A percentile compares a stretch with the other conserved stretches of the same genome.
These are phyloP conservation scores for Crenichthys baileyi DNA, from an alignment of 2,797 vertebrate genomes.

Conservation along the genomic window DNA sequence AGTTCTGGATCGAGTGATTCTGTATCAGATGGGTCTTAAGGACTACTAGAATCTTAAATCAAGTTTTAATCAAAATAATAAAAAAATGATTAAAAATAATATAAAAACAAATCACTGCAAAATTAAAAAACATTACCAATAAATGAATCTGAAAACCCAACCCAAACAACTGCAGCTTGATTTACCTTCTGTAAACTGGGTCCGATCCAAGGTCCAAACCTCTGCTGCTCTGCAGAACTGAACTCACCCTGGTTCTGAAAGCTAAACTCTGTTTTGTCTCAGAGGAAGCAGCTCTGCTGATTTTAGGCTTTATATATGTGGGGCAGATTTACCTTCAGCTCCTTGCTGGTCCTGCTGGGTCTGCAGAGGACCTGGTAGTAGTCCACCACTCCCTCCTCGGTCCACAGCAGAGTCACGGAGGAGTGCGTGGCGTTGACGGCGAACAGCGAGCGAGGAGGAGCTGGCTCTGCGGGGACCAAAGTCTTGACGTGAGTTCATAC, in stretches of 20 bases:
- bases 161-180: no score
- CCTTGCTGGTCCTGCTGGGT: constrained; percentile 68
- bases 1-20: not conserved
- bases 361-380: constrained; percentile 91
- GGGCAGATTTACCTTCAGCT: constrained; percentile 68
- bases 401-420: constrained; percentile 93
- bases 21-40: not conserved
- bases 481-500: not conserved
- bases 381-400: constrained; percentile 93
- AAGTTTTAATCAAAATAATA: not conserved
- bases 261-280: not conserved
- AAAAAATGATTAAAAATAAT: not conserved
- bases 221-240: no score
- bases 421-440: constrained; percentile 93
- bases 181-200: no score
- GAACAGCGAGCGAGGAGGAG: constrained; percentile 89
- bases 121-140: not conserved
- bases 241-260: not conserved
- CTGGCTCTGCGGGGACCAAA: constrained; percentile 85
- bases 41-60: not conserved
- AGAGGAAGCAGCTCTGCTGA: not conserved
- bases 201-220: not conserved
- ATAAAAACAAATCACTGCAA: not conserved
- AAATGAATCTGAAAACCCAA: no score
- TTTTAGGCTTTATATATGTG: not conserved